Percentiles rank a stretch among this genome's conserved stretches.
Evolutionary conservation across 30 jellyfish, hydroid and myxozoan genomes (phyloP).

Genomic region (Pelagia noctiluca): DNA sequence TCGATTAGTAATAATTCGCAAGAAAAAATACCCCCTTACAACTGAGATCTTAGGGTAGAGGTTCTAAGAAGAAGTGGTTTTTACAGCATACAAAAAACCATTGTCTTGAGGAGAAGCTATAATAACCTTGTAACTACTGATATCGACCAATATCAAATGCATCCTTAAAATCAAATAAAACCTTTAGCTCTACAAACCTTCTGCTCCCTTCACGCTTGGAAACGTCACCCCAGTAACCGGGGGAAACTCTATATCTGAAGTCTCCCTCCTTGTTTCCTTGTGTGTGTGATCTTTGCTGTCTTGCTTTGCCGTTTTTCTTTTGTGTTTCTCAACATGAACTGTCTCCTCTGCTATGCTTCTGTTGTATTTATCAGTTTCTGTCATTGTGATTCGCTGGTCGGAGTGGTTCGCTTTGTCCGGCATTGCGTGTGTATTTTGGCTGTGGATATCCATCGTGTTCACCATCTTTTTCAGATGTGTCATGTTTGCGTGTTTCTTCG

Average conservation of each 20-base stretch:
- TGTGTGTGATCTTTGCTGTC: slow-evolving; percentile 41
- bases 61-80: background rate
- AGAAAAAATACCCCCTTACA: background rate
- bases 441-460: background rate
- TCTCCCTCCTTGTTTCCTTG: slow-evolving; percentile 38
- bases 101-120: background rate
- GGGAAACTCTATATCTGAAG: slow-evolving; percentile 70
- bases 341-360: slow-evolving; percentile 42
- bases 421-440: slow-evolving; percentile 17
- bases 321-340: slow-evolving; percentile 22
- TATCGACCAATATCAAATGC: background rate
- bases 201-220: slow-evolving; percentile 91
- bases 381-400: slow-evolving; percentile 45
- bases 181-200: slow-evolving; percentile 29
- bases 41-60: background rate
- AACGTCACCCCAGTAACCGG: slow-evolving; percentile 76
- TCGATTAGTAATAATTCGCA: background rate
- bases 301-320: slow-evolving; percentile 48
- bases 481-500: slow-evolving; percentile 53
- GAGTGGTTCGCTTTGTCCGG: slow-evolving; percentile 49
- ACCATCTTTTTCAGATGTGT: slow-evolving; percentile 49
- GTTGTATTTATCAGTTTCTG: slow-evolving; percentile 30
- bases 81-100: background rate
- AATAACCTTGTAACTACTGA: background rate
- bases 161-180: background rate